Evolutionary conservation across 2,113 vertebrate genomes (phyloP), one percentile per base, ranked within the genome.

Genomic region (Gallinago jamesoni): DNA sequence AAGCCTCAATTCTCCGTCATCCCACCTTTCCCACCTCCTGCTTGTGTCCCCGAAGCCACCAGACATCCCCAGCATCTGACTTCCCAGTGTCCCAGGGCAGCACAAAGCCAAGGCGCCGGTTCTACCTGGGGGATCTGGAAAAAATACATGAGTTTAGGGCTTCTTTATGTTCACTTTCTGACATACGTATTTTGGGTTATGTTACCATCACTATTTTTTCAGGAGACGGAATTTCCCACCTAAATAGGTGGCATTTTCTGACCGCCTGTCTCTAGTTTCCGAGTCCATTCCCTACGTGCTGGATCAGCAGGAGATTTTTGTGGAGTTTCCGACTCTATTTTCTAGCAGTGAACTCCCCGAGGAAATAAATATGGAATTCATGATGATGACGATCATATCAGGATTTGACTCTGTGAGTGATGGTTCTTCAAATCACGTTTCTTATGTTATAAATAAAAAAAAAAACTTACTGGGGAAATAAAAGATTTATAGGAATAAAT

Each of bases 301-400:
- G 60, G 67, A 95, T 92, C 88, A 75, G 59, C 90, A 91, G 87
- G 53, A 93, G 88, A 60, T 86, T 90, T 93, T 66, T 84, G 68
- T 87, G 64, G 85, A 89, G 83, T 84, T 89, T 90, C 83, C 92
- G 77, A 69, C 83, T 87, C 68, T 84, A 45, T 89, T 97, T 94
- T 96, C 94, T 95, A 96, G 93, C 94, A 95, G 69, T 45, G 86
- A 95, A 56, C 57, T 68, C 90, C 69, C 70, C 35, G 2, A 47
- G 64, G 82, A 95, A 84, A 53, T 68, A 90, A 67, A 89, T 81
- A 84, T 87, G 86, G 83, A 92, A 77, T 81, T 94, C 43, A 41
- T 88, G 63, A 67, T 67, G 48, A 69, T 92, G 79, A n/a, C 72
- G 75, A 23, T 92, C 35, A 31, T 78, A 81, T 39, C 76, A 75